Conservation (phyloP, 1,140 invertebrate species). For the Varroa destructor region DNA sequence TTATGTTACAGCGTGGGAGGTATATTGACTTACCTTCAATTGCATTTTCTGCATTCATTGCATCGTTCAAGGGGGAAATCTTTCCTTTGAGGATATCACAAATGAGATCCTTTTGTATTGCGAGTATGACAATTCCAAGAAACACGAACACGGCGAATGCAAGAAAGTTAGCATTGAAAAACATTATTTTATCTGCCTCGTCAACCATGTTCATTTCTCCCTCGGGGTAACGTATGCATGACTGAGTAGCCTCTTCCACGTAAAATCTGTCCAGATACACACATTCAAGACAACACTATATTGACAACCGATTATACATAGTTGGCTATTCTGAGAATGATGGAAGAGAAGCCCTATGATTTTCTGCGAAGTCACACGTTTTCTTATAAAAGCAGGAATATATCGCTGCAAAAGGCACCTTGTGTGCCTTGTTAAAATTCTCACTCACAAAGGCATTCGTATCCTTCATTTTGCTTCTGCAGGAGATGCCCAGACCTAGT, state of each 20-base stretch:
- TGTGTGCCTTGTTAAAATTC: too few relatives aligned
- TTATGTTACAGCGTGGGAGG: too few relatives aligned
- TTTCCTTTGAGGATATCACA: slow-evolving; percentile 22
- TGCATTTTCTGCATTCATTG: slow-evolving; percentile 14
- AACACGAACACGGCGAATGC: slow-evolving; percentile 24
- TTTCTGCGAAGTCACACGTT: not conserved
- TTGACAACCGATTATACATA: not conserved
- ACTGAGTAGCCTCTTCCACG: not conserved
- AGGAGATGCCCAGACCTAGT: too few relatives aligned
- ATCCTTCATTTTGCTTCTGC: too few relatives aligned
- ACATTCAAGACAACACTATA: not conserved
- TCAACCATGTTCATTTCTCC: slow-evolving; percentile 27
- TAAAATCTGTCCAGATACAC: not conserved
- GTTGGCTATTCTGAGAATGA: not conserved
- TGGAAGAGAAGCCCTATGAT: not conserved
- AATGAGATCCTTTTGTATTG: slow-evolving; percentile 21
- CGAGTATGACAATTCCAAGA: slow-evolving; percentile 4
- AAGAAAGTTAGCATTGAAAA: slow-evolving; percentile 23
- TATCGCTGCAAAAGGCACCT: too few relatives aligned
- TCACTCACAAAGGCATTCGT: too few relatives aligned
- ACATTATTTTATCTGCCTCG: slow-evolving; percentile 24
- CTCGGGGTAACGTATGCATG: slow-evolving; percentile 4
- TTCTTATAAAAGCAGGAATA: too few relatives aligned
- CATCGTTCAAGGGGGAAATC: slow-evolving; percentile 17
- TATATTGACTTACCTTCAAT: not conserved